A percentile compares a stretch with the other conserved stretches of the same genome.
These are phyloP conservation scores for Diarsia dahlii DNA, from an alignment of 2,888 invertebrate genomes.

Conservation along the genomic window DNA sequence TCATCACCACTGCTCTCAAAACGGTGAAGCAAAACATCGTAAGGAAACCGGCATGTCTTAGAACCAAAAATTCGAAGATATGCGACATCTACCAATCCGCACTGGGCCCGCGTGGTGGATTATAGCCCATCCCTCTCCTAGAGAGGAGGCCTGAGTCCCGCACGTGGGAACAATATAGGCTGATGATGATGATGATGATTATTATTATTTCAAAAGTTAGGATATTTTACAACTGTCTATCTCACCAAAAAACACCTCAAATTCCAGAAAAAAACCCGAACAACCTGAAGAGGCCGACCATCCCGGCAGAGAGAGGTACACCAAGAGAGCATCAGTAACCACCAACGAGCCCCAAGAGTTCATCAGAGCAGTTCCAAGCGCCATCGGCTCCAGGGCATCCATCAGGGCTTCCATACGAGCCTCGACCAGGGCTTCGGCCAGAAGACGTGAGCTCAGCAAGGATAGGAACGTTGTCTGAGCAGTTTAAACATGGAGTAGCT, in stretches of 20 bases:
- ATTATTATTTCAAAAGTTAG: too few species aligned
- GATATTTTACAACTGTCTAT: background rate
- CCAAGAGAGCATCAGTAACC: constrained; percentile 72
- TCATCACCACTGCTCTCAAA: too few species aligned
- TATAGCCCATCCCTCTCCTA: too few species aligned
- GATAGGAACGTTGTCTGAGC: constrained; percentile 71
- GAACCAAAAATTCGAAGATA: too few species aligned
- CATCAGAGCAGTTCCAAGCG: constrained; percentile 78
- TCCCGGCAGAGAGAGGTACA: constrained; percentile 74
- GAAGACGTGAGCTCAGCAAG: constrained; percentile 63
- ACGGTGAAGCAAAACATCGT: too few species aligned
- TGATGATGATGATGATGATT: too few species aligned
- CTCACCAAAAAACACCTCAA: background rate
- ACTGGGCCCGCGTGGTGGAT: too few species aligned
- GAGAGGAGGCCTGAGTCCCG: too few species aligned
- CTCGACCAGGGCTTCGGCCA: constrained; percentile 70
- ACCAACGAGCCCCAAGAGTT: constrained; percentile 75
- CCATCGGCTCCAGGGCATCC: constrained; percentile 84
- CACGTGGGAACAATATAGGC: too few species aligned
- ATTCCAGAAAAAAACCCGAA: constrained; percentile 73
- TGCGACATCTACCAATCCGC: too few species aligned
- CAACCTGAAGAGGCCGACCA: constrained; percentile 71
- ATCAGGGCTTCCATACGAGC: constrained; percentile 81
- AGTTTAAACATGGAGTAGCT: constrained; percentile 20
- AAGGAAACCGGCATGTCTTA: too few species aligned